Conservation (phyloP, 2,888 invertebrate species). For the Rhagophthalmus giganteus region DNA sequence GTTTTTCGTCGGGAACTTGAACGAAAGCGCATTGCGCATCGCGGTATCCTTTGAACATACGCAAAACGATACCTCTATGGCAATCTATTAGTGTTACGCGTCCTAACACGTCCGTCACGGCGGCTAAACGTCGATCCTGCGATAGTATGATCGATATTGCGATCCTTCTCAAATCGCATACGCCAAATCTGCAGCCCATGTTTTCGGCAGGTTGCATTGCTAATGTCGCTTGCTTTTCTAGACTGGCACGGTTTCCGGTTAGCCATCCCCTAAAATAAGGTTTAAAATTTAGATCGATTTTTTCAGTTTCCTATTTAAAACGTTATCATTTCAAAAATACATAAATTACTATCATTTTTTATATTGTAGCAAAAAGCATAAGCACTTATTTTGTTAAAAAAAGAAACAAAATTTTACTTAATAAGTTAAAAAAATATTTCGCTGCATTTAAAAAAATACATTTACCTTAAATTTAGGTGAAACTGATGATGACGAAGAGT, state of each 20-base stretch:
- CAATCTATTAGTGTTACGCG: constrained; percentile 87
- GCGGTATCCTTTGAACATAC: constrained; percentile 94
- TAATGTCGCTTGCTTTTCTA: constrained; percentile 50
- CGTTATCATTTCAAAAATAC: background rate
- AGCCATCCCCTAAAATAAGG: constrained; percentile 57
- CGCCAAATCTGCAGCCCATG: constrained; percentile 77
- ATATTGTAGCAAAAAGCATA: background rate
- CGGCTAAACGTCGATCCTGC: constrained; percentile 78
- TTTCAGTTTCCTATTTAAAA: background rate
- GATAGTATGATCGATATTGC: constrained; percentile 77
- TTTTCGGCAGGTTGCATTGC: constrained; percentile 68
- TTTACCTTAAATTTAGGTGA: no score
- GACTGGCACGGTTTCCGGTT: constrained; percentile 57
- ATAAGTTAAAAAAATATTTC: no score
- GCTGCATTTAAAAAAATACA: no score
- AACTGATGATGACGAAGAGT: no score
- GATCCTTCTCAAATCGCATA: constrained; percentile 77
- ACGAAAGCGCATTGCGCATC: constrained; percentile 95
- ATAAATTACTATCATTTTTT: background rate
- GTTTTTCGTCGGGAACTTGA: constrained; percentile 71
- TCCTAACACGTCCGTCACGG: constrained; percentile 83
- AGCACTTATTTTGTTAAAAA: background rate
- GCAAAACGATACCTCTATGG: constrained; percentile 73
- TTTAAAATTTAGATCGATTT: background rate
- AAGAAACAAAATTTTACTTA: no score